These are phyloP conservation scores for Amaurobius ferox DNA, from an alignment of 2,888 invertebrate genomes.

Conservation along the genomic window DNA sequence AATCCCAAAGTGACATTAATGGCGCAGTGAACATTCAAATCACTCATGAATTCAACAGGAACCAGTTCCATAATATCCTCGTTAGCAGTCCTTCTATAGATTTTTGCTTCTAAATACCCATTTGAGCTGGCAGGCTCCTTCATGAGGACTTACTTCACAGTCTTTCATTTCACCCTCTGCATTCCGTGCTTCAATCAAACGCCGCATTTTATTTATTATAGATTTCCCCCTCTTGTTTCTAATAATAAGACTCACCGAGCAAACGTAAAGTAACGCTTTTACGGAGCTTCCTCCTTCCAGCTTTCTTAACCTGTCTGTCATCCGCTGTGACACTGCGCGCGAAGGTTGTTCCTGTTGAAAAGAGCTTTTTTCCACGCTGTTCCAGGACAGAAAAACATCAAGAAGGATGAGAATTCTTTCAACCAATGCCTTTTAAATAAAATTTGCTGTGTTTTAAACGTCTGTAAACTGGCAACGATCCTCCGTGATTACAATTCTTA, in stretches of 20 bases:
- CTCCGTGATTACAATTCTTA: background rate
- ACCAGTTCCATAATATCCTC: background rate
- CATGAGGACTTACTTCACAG: background rate
- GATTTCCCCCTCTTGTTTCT: slow-evolving; percentile 28
- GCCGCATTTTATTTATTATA: slow-evolving; percentile 50
- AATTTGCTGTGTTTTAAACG: background rate
- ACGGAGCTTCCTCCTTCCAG: background rate
- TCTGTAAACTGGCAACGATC: background rate
- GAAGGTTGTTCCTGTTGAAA: slow-evolving; percentile 63
- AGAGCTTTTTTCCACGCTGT: slow-evolving; percentile 28
- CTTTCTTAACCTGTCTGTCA: slow-evolving; percentile 58
- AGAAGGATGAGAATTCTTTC: slow-evolving; percentile 37
- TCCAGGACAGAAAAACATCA: slow-evolving; percentile 31
- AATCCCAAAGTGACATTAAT: too few relatives aligned
- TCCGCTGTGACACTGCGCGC: slow-evolving; percentile 38
- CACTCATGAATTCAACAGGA: too few relatives aligned
- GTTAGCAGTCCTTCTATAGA: background rate
- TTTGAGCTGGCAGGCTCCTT: background rate
- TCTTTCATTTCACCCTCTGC: slow-evolving; percentile 8
- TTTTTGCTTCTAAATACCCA: background rate
- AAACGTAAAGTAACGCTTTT: slow-evolving; percentile 33
- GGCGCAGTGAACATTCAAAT: too few relatives aligned
- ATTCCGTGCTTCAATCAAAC: slow-evolving; percentile 46
- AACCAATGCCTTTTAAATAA: background rate
- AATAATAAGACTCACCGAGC: slow-evolving; percentile 42